These are phyloP conservation scores for Escarpia spicata DNA, from an alignment of 2,888 invertebrate species.

Conservation along the genomic window DNA sequence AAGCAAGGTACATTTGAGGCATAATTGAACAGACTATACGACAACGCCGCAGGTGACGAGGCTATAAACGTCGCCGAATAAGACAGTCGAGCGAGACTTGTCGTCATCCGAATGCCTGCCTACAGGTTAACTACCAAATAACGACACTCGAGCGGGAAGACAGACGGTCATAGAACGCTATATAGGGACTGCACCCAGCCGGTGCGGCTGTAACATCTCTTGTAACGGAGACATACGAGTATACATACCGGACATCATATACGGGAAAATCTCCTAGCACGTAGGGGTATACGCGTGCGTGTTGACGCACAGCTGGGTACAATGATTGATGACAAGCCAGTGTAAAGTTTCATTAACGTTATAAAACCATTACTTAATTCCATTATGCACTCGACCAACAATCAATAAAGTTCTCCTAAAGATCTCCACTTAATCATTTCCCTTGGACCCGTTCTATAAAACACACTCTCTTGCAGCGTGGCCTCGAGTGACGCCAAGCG, in stretches of 20 bases:
- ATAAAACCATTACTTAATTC: not conserved
- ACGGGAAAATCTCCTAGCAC: not conserved
- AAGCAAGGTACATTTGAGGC: not conserved
- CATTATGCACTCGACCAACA: not conserved
- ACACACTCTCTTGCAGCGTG: constrained; percentile 13
- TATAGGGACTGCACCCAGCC: not conserved
- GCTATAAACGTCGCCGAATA: not conserved
- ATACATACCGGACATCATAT: not conserved
- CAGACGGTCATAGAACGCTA: not conserved
- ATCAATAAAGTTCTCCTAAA: not conserved
- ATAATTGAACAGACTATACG: not conserved
- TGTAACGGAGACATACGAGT: not conserved
- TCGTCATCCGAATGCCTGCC: not conserved
- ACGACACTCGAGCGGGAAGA: not conserved
- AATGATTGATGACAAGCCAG: not conserved
- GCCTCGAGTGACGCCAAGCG: not conserved
- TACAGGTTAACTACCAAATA: not conserved
- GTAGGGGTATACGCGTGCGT: not conserved
- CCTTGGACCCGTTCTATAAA: not conserved
- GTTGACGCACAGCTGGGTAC: not conserved
- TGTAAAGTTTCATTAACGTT: not conserved
- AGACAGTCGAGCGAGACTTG: not conserved
- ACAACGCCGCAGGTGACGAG: not conserved
- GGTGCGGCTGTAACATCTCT: not conserved
- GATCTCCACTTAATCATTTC: not conserved